Evolutionary conservation across 2,888 invertebrate species (phyloP).

Genomic region (Orthosia gothica): DNA sequence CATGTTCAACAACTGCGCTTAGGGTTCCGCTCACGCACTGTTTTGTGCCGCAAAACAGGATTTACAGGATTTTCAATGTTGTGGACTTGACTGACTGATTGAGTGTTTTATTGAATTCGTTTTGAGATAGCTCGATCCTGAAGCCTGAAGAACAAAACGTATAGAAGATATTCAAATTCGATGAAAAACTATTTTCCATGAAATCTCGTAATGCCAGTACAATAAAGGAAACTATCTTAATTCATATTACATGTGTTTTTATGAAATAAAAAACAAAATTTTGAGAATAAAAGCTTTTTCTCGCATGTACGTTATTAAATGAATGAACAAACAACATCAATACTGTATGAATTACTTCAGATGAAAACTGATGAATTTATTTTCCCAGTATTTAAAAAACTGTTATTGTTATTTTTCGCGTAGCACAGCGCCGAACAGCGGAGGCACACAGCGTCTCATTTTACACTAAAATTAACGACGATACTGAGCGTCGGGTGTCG

Average conservation of each 20-base stretch:
- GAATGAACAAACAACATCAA: neutral
- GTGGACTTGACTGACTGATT: constrained; percentile 33
- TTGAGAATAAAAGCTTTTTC: neutral
- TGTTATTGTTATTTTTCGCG: constrained; percentile 65
- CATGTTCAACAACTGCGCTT: constrained; percentile 76
- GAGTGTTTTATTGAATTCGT: constrained; percentile 12
- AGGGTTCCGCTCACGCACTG: constrained; percentile 69
- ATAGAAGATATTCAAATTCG: neutral
- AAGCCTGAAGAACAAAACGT: neutral
- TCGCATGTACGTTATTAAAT: constrained; percentile 10
- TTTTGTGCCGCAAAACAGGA: constrained; percentile 62
- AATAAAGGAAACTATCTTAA: neutral
- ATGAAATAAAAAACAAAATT: neutral
- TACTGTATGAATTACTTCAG: constrained; percentile 13
- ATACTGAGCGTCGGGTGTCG: constrained; percentile 78
- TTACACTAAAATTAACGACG: constrained; percentile 83
- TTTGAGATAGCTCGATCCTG: neutral
- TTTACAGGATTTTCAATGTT: constrained; percentile 60
- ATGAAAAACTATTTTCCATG: neutral
- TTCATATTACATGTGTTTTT: neutral
- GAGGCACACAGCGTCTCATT: constrained; percentile 73
- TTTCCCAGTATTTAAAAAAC: constrained; percentile 41
- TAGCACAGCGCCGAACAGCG: constrained; percentile 64
- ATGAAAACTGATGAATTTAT: constrained; percentile 33
- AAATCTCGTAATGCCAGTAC: neutral